phyloP scores from a whole-genome alignment of 2,888 invertebrate genomes.

The Andrena minutula region DNA sequence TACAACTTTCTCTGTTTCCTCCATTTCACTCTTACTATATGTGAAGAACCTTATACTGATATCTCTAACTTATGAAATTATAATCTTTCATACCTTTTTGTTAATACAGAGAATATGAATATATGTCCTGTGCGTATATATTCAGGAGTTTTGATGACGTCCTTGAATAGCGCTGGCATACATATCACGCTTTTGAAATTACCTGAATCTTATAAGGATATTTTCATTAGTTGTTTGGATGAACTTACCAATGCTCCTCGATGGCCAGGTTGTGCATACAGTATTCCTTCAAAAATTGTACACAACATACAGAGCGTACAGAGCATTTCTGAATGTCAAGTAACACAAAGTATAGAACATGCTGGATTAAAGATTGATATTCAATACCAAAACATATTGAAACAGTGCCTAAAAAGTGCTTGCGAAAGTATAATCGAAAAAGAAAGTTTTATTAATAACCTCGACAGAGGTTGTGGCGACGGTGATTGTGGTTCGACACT shows the following conservation, averaged over 20 bases:
- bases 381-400: constrained; percentile 74
- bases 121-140: constrained; percentile 78
- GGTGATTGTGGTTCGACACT: constrained; percentile 89
- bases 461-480: constrained; percentile 88
- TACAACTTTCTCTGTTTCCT: no score
- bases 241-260: constrained; percentile 87
- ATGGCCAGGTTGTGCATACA: constrained; percentile 86
- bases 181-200: constrained; percentile 90
- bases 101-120: constrained; percentile 69
- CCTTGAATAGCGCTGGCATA: constrained; percentile 92
- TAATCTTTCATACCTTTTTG: not conserved
- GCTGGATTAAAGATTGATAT: constrained; percentile 68
- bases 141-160: constrained; percentile 88
- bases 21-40: no score
- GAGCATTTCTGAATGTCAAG: not conserved
- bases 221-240: constrained; percentile 87
- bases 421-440: constrained; percentile 78
- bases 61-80: not conserved
- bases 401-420: constrained; percentile 83
- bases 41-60: no score
- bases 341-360: constrained; percentile 32
- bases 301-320: constrained; percentile 27
- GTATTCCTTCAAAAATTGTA: constrained; percentile 71
- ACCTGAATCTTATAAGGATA: constrained; percentile 82
- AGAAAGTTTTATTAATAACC: constrained; percentile 79